A percentile compares a stretch with the other conserved stretches of the same genome.
phyloP scores from a whole-genome alignment of 1,140 invertebrate genomes.

The Drosophila subpulchrella region DNA sequence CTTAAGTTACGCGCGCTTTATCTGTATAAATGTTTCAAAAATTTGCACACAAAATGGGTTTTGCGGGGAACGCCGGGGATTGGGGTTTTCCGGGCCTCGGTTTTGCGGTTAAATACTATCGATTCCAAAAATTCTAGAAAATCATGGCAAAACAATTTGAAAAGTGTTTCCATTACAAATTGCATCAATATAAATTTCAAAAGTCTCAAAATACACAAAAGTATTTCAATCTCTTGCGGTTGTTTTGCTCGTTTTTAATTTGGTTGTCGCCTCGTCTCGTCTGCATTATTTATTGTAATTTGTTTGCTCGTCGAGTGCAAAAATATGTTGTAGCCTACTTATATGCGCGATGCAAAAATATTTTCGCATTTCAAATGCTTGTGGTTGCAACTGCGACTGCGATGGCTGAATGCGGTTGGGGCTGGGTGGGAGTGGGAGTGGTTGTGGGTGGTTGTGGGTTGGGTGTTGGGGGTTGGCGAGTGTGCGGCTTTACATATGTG shows the following conservation, averaged over 20 bases:
- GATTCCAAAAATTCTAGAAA: conserved; percentile 59
- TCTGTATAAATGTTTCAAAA: conserved; percentile 71
- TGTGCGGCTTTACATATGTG: conserved; percentile 12
- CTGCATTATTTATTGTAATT: conserved; percentile 32
- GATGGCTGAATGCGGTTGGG: conserved; percentile 16
- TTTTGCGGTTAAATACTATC: conserved; percentile 44
- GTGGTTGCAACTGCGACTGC: conserved; percentile 21
- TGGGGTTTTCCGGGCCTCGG: conserved; percentile 1
- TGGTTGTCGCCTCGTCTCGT: not conserved
- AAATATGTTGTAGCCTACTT: conserved; percentile 50
- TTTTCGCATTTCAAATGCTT: conserved; percentile 45
- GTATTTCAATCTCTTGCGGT: conserved; percentile 39
- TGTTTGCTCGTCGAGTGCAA: conserved; percentile 31
- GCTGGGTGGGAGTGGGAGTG: not conserved
- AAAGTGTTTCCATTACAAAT: conserved; percentile 54
- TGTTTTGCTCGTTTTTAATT: conserved; percentile 11
- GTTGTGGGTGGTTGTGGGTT: not conserved
- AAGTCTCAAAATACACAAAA: conserved; percentile 50
- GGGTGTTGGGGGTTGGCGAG: conserved; percentile 10
- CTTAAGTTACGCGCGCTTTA: conserved; percentile 34
- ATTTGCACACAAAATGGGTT: conserved; percentile 62
- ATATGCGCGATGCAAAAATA: conserved; percentile 49
- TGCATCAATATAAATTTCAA: conserved; percentile 52
- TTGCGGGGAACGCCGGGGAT: conserved; percentile 2
- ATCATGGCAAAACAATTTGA: conserved; percentile 55